Percentiles rank a stretch among this genome's conserved stretches.
Evolutionary conservation across 2,797 vertebrate species (phyloP).

Genomic region (Urocyon cinereoargenteus): DNA sequence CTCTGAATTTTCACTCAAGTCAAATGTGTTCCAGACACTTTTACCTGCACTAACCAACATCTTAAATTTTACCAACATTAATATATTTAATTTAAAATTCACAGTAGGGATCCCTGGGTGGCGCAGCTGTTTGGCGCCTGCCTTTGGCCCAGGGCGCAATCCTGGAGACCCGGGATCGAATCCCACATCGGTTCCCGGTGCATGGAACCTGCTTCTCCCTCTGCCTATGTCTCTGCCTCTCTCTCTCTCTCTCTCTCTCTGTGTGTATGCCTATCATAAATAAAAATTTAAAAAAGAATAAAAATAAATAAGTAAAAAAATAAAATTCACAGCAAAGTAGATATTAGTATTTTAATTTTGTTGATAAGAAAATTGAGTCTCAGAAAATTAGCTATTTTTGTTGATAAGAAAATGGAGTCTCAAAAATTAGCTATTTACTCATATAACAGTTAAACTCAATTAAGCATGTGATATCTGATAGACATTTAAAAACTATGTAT

Average conservation of each 20-base stretch:
- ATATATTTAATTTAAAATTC: background rate
- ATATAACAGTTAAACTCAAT: background rate
- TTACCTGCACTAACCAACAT: background rate
- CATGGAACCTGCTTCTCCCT: too few relatives aligned
- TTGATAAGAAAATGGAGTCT: background rate
- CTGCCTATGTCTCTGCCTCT: too few relatives aligned
- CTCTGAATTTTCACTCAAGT: background rate
- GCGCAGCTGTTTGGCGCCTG: too few relatives aligned
- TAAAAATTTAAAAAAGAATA: too few relatives aligned
- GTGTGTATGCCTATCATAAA: too few relatives aligned
- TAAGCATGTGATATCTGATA: background rate
- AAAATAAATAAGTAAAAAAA: too few relatives aligned
- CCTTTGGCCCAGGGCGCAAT: too few relatives aligned
- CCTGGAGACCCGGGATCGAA: too few relatives aligned
- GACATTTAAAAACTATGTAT: background rate
- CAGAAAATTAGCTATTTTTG: background rate
- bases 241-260: too few relatives aligned
- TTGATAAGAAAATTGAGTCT: background rate
- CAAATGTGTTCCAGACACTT: background rate
- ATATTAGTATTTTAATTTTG: background rate
- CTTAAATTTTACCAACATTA: background rate
- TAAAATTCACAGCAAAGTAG: background rate
- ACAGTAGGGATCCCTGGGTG: background rate
- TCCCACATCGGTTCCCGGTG: too few relatives aligned
- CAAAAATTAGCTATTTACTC: background rate